Evolutionary conservation across 2,888 invertebrate species (phyloP).

Genomic region (Imbricaverruca yamaguchii): DNA sequence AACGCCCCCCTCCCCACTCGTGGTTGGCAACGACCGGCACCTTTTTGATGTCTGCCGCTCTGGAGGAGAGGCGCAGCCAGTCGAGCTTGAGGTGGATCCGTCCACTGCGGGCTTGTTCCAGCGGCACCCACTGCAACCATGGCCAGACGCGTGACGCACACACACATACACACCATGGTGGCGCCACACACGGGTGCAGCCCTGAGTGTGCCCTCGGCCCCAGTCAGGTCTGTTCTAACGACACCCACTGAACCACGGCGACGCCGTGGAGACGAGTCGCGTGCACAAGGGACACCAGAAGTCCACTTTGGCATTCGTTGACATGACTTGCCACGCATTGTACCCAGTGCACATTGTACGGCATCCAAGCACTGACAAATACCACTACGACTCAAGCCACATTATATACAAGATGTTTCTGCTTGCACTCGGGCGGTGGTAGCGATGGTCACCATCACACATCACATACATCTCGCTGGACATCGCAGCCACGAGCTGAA

Average conservation of each 20-base stretch:
- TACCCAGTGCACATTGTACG: no score
- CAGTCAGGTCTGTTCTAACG: constrained; percentile 86
- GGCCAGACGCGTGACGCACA: neutral
- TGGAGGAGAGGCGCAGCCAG: constrained; percentile 75
- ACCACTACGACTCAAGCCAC: no score
- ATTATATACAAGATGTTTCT: no score
- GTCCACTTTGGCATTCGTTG: neutral
- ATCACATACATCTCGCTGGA: no score
- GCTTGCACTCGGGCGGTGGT: no score
- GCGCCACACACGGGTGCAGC: neutral
- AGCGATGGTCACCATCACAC: no score
- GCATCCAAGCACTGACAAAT: no score
- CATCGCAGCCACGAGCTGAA: no score
- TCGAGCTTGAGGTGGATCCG: constrained; percentile 80
- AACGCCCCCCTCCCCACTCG: no score
- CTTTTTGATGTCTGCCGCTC: constrained; percentile 61
- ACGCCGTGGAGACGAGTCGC: neutral
- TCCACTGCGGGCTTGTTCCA: constrained; percentile 93
- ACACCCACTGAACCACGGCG: constrained; percentile 68
- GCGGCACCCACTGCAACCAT: constrained; percentile 71
- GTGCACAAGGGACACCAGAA: neutral
- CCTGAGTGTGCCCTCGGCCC: no score
- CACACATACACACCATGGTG: no score
- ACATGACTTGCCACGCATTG: no score
- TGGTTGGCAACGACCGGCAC: constrained; percentile 47